phyloP scores from a whole-genome alignment of 2,888 invertebrate genomes.

The Liposcelis brunnea region DNA sequence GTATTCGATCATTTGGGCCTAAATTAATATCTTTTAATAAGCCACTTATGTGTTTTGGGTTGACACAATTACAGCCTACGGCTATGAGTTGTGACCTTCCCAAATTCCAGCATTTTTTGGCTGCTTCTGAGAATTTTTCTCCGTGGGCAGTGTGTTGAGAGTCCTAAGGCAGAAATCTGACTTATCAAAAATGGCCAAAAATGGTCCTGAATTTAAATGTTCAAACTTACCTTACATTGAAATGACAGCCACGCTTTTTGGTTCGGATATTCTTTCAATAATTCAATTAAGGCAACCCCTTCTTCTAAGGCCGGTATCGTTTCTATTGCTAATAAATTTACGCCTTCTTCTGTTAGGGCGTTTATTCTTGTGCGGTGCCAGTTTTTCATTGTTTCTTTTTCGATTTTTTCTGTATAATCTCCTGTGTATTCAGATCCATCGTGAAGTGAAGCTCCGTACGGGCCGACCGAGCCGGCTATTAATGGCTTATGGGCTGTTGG shows the following conservation, averaged over 20 bases:
- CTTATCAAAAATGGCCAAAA: no score
- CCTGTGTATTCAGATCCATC: constrained; percentile 93
- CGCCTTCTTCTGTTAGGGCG: constrained; percentile 60
- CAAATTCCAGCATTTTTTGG: constrained; percentile 41
- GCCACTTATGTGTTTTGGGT: constrained; percentile 43
- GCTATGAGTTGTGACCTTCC: constrained; percentile 53
- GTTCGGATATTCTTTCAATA: constrained; percentile 60
- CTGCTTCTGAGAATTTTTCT: constrained; percentile 58
- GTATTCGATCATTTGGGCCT: constrained; percentile 32
- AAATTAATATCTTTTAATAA: constrained; percentile 37
- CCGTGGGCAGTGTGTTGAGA: constrained; percentile 54
- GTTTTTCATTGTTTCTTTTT: constrained; percentile 47
- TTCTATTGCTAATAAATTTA: constrained; percentile 75
- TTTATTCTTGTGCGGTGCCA: constrained; percentile 75
- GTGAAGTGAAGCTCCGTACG: constrained; percentile 77
- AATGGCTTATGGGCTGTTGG: constrained; percentile 31
- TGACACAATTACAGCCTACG: constrained; percentile 77
- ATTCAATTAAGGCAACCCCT: constrained; percentile 62
- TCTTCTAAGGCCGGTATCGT: constrained; percentile 78
- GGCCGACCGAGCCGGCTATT: constrained; percentile 80
- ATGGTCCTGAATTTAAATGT: neutral
- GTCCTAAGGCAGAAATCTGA: constrained; percentile 31
- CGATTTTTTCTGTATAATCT: constrained; percentile 48
- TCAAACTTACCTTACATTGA: constrained; percentile 53
- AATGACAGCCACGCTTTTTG: constrained; percentile 76